Conservation (phyloP, 2,113 vertebrate species). For the Cnemophilus loriae region DNA sequence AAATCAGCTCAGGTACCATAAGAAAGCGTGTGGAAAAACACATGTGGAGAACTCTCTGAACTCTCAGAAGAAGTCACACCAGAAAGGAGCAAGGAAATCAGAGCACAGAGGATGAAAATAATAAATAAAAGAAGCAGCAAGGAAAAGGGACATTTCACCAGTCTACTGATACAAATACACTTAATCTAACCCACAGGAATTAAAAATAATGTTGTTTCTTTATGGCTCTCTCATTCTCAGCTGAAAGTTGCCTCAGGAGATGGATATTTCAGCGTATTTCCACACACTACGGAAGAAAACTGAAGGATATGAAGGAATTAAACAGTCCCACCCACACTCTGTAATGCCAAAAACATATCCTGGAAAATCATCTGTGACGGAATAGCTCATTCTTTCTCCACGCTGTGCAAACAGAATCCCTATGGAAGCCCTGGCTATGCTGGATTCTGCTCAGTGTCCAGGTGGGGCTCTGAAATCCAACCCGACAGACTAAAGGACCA, state of each 20-base stretch:
- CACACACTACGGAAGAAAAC: neutral
- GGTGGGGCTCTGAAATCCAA: neutral
- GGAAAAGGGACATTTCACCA: neutral
- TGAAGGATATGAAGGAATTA: neutral
- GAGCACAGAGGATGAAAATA: neutral
- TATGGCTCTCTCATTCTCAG: neutral
- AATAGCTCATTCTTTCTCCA: neutral
- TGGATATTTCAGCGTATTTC: neutral
- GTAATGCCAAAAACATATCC: neutral
- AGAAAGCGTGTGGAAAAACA: neutral
- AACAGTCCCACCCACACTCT: neutral
- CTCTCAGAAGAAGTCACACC: neutral
- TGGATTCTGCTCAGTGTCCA: neutral
- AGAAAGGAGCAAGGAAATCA: neutral
- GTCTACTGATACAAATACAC: neutral
- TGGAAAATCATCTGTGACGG: neutral
- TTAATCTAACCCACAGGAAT: neutral
- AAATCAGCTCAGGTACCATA: neutral
- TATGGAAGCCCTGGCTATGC: accelerated
- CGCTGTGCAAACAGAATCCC: accelerated
- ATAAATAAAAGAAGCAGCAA: neutral
- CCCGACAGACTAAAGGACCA: neutral
- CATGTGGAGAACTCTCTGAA: neutral
- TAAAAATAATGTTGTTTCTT: neutral
- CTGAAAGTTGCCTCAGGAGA: neutral